These are phyloP conservation scores for Ametastegia equiseti DNA, from an alignment of 2,888 invertebrate genomes.

Conservation along the genomic window DNA sequence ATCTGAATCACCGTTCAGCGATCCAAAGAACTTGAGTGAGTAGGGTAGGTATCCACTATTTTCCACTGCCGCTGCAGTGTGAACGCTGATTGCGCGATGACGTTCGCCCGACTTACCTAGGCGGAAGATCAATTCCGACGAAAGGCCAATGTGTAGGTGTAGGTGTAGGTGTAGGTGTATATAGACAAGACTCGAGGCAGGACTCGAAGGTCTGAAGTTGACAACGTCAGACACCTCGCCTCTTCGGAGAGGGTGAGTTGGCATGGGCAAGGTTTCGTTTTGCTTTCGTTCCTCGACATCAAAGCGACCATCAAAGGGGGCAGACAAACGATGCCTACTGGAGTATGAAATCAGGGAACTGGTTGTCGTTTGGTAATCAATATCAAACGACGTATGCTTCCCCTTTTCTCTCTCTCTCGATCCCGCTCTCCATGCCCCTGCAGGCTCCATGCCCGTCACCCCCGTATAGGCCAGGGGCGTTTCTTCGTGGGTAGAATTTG, in stretches of 20 bases:
- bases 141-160: not conserved
- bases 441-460: too few species aligned
- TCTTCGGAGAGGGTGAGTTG: not conserved
- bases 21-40: too few species aligned
- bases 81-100: too few species aligned
- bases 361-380: slow-evolving; percentile 65
- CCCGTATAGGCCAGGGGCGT: slow-evolving; percentile 24
- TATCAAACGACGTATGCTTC: slow-evolving; percentile 65
- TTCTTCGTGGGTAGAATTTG: slow-evolving; percentile 42
- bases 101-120: not conserved
- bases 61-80: too few species aligned
- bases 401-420: slow-evolving; percentile 29
- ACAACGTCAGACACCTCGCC: slow-evolving; percentile 32
- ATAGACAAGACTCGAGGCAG: not conserved
- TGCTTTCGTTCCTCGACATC: slow-evolving; percentile 59
- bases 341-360: slow-evolving; percentile 68
- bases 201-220: not conserved
- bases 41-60: too few species aligned
- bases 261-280: not conserved
- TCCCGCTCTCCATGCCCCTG: not conserved
- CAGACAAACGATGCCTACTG: slow-evolving; percentile 69
- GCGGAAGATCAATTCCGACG: not conserved
- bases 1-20: too few species aligned
- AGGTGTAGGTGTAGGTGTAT: not conserved
- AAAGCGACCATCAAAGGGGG: slow-evolving; percentile 66